Evolutionary conservation across 2,113 vertebrate genomes (phyloP).

Genomic region (Plotosus lineatus): DNA sequence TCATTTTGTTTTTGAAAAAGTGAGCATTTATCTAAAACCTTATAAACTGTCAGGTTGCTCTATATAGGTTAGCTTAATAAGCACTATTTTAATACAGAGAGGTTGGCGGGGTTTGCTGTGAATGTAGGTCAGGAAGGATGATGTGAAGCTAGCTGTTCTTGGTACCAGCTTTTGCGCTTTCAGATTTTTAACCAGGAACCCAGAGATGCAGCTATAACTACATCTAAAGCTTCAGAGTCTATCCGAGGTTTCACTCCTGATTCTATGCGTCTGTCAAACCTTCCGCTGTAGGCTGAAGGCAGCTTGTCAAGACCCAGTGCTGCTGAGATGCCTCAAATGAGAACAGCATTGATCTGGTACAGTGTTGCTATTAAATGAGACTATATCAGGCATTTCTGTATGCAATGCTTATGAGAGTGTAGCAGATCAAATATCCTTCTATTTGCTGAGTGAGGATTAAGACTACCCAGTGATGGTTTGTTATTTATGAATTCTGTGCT

Average conservation of each 20-base stretch:
- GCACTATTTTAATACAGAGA: not conserved
- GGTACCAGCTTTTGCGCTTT: not conserved
- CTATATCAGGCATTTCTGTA: not conserved
- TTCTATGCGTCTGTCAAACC: not conserved
- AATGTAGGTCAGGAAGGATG: slow-evolving; percentile 9
- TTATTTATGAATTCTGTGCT: not conserved
- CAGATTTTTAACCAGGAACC: not conserved
- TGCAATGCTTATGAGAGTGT: not conserved
- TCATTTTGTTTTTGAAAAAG: not conserved
- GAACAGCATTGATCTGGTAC: not conserved
- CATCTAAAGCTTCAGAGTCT: not conserved
- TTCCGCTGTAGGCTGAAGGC: slow-evolving; percentile 1
- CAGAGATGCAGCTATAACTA: not conserved
- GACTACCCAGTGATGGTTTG: not conserved
- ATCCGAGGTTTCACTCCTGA: not conserved
- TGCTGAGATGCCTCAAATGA: not conserved
- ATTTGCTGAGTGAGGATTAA: not conserved
- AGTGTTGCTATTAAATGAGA: not conserved
- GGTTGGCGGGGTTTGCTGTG: not conserved
- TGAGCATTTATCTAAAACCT: no score
- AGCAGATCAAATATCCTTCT: not conserved
- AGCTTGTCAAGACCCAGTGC: not conserved
- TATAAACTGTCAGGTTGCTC: not conserved
- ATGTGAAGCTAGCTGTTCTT: not conserved
- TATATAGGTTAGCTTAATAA: slow-evolving; percentile 4